Evolutionary conservation across 2,113 vertebrate genomes (phyloP), one percentile per base, ranked within the genome.

Genomic region (Thunnus maccoyii): DNA sequence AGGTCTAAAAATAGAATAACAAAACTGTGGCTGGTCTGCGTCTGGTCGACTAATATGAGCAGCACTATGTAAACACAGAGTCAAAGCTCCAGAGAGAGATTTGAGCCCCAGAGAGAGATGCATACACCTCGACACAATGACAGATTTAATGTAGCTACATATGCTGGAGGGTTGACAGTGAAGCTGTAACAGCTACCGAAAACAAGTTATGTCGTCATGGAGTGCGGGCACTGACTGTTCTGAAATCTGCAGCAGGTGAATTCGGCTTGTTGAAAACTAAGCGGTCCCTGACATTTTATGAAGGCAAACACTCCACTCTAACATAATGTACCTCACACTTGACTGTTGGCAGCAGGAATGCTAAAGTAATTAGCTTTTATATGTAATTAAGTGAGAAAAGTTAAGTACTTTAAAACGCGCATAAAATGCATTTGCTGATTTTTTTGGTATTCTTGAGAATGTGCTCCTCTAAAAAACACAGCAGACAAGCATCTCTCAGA

Each of bases 1-100:
- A 54, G 36, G 36, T 67, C 88, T 90, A 94, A 90, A 95, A 92
- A 94, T 92, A 94, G 85, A 82, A 80, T 17, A 91, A 92, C 88
- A 93, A 92, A 92, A 87, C 76, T 72, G 81, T 78, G 65, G 62
- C 82, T 66, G 80, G 62, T 85, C 63, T 70, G 64, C 14, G 55
- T 55, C 61, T 80, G 54, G 66, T 57, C 13, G 46, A 22, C 61
- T 56, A 66, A 80, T 52, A 69, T 22, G 14, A 75, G 61, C 27
- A 73, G 56, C 17, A 27, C 48, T 70, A 75, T 79, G 79, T 89
- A 92, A 89, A 93, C 84, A 92, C 57, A 67, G 16, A 66, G 65
- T 30, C 64, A 79, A 66, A 76, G 55, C 83, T 80, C 61, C 15
- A 17, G 67, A 75, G 68, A 78, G 50, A 60, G 15, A 60, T 17